A percentile compares a stretch with the other conserved stretches of the same genome.
These are phyloP conservation scores for Monochamus saltuarius DNA, from an alignment of 1,140 invertebrate genomes.

Conservation along the genomic window DNA sequence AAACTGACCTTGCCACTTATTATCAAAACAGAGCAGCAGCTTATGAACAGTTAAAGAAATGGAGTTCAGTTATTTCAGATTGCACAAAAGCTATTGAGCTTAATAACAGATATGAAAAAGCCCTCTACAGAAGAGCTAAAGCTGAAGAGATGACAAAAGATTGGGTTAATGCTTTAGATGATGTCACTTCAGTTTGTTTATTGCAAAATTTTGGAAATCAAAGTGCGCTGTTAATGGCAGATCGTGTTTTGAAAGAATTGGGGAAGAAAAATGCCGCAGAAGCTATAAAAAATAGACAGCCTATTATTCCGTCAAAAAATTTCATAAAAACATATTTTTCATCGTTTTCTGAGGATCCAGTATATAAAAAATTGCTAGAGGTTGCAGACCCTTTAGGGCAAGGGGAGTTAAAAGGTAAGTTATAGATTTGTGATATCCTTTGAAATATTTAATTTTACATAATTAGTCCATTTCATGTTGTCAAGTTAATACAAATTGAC, in stretches of 20 bases:
- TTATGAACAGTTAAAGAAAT: conserved; percentile 89
- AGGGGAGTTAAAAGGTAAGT: conserved; percentile 40
- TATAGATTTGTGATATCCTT: neutral
- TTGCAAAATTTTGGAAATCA: conserved; percentile 85
- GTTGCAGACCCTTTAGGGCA: conserved; percentile 41
- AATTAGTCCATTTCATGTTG: too few relatives aligned
- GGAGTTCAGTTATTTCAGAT: conserved; percentile 80
- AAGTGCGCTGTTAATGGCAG: conserved; percentile 75
- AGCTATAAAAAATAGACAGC: conserved; percentile 66
- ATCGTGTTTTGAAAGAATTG: conserved; percentile 80
- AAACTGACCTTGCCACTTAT: conserved; percentile 79
- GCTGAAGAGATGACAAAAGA: conserved; percentile 79
- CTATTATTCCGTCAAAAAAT: conserved; percentile 77
- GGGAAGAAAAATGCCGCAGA: conserved; percentile 71
- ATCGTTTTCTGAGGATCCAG: conserved; percentile 83
- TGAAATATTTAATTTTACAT: too few relatives aligned
- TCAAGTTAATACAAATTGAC: too few relatives aligned
- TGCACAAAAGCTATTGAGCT: conserved; percentile 82
- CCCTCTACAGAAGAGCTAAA: conserved; percentile 76
- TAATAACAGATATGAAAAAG: conserved; percentile 88
- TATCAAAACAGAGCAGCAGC: conserved; percentile 96
- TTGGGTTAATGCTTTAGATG: conserved; percentile 79
- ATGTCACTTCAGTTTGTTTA: conserved; percentile 89
- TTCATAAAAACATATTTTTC: conserved; percentile 83
- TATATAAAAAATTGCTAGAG: conserved; percentile 52